Percentiles rank a stretch among this genome's conserved stretches.
Conservation (phyloP, 2,888 invertebrate species). For the Epistrophe grossulariae region DNA sequence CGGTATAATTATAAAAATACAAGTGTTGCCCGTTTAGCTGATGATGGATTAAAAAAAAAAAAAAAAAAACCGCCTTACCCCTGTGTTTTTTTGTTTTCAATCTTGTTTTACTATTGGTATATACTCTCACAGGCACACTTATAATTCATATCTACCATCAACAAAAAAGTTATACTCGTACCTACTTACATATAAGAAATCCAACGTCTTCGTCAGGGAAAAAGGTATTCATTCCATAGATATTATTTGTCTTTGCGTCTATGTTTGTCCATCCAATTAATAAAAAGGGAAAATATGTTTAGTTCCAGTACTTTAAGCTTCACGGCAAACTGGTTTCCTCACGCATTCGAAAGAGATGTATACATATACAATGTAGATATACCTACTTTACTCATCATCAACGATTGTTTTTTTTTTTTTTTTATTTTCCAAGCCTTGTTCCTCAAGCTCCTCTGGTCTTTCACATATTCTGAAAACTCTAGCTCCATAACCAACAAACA, state of each 20-base stretch:
- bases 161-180: not conserved
- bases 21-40: slow-evolving; percentile 63
- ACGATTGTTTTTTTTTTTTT: slow-evolving; percentile 50
- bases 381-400: slow-evolving; percentile 1
- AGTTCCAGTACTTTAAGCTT: slow-evolving; percentile 70
- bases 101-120: slow-evolving; percentile 2
- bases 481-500: slow-evolving; percentile 45
- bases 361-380: slow-evolving; percentile 18
- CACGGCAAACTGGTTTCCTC: slow-evolving; percentile 65
- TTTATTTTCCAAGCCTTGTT: slow-evolving; percentile 25
- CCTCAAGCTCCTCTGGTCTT: not conserved
- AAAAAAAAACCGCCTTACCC: slow-evolving; percentile 47
- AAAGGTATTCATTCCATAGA: slow-evolving; percentile 54
- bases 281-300: slow-evolving; percentile 76
- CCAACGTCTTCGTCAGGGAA: not conserved
- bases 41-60: slow-evolving; percentile 60
- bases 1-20: slow-evolving; percentile 54
- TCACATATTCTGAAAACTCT: slow-evolving; percentile 23
- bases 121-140: slow-evolving; percentile 25
- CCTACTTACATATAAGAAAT: not conserved
- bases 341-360: slow-evolving; percentile 64
- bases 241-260: slow-evolving; percentile 79
- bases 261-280: slow-evolving; percentile 78
- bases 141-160: not conserved
- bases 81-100: slow-evolving; percentile 12